Evolutionary conservation across 1,140 invertebrate genomes (phyloP).

Genomic region (Apocrypta bakeri): DNA sequence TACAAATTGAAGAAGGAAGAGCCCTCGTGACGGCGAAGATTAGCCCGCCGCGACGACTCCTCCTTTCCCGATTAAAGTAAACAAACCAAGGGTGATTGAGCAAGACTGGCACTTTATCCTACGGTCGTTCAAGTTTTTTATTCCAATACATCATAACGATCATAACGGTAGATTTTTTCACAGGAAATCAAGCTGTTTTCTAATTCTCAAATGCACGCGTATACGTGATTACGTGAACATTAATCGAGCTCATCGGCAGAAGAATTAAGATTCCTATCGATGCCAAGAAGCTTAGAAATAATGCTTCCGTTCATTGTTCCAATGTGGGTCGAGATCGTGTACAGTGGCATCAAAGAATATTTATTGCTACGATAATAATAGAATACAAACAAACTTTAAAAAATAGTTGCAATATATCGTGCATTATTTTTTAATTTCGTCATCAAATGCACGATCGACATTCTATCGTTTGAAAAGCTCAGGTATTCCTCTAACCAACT

Average conservation of each 20-base stretch:
- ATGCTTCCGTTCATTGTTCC: constrained; percentile 7
- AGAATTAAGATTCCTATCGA: constrained; percentile 21
- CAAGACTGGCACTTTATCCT: background rate
- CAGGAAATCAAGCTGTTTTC: background rate
- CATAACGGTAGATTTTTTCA: background rate
- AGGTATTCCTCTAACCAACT: background rate
- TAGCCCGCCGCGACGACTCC: background rate
- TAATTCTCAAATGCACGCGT: background rate
- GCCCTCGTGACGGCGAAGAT: background rate
- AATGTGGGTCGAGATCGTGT: background rate
- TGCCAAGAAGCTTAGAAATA: background rate
- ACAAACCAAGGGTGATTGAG: background rate
- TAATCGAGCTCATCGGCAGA: background rate
- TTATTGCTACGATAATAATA: background rate
- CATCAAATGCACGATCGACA: background rate
- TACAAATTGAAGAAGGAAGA: constrained; percentile 1
- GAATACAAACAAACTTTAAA: background rate
- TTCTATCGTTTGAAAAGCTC: background rate
- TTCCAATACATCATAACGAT: no score
- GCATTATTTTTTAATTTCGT: no score
- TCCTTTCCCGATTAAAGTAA: background rate
- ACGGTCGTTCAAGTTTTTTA: no score
- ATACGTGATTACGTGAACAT: background rate
- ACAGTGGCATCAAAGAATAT: no score
- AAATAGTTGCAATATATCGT: no score